Conservation (phyloP, 2,113 vertebrate species). For the Pluvianellus socialis region DNA sequence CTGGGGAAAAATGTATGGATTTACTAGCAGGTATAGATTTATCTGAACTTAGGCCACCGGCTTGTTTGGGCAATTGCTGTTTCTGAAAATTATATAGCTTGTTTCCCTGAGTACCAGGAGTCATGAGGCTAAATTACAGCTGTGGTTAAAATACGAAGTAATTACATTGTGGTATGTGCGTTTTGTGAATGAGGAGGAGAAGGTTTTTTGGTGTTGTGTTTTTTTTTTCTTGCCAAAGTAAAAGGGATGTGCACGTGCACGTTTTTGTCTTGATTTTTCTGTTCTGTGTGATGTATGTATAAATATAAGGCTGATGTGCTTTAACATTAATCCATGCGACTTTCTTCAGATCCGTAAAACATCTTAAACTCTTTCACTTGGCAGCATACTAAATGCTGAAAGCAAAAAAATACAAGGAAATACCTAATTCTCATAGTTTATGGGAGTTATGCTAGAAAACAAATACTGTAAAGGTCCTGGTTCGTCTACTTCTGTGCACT, state of each 20-base stretch:
- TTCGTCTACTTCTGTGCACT: not conserved
- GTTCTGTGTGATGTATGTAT: not conserved
- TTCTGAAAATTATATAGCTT: not conserved
- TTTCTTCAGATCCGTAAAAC: not conserved
- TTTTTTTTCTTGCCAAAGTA: not conserved
- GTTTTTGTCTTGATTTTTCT: not conserved
- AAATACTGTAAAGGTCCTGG: not conserved
- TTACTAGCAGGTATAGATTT: not conserved
- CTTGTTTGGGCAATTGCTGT: not conserved
- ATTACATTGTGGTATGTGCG: not conserved
- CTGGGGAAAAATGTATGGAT: not conserved
- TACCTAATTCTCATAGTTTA: not conserved
- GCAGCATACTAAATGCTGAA: not conserved
- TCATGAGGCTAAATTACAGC: not conserved
- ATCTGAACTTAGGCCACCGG: not conserved
- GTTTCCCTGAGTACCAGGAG: not conserved
- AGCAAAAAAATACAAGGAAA: not conserved
- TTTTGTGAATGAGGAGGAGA: not conserved
- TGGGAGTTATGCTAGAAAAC: not conserved
- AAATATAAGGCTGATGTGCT: not conserved
- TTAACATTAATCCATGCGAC: not conserved
- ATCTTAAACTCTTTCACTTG: not conserved
- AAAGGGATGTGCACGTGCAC: not conserved
- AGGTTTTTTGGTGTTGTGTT: not conserved
- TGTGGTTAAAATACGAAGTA: constrained; percentile 1